Evolutionary conservation across 2,888 invertebrate genomes (phyloP).

Genomic region (Malthinus flaveolus): DNA sequence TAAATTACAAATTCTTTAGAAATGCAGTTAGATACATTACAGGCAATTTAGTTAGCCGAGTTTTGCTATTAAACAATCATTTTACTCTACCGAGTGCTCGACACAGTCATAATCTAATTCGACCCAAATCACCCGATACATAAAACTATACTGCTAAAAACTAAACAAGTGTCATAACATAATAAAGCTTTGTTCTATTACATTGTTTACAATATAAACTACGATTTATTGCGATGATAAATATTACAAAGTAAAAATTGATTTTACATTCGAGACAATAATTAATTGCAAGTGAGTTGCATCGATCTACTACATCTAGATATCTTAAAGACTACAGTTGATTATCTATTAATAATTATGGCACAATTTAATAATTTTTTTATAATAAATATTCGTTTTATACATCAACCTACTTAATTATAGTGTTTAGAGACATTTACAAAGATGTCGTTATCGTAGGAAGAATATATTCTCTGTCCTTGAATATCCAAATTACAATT

Average conservation of each 20-base stretch:
- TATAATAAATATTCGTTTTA: not conserved
- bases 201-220: not conserved
- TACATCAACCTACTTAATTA: conserved; percentile 15
- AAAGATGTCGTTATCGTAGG: conserved; percentile 9
- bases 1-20: not conserved
- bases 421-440: conserved; percentile 20
- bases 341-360: conserved; percentile 14
- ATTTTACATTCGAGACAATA: not conserved
- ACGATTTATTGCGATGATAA: not conserved
- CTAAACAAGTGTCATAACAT: not conserved
- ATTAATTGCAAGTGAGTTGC: conserved; percentile 4
- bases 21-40: not conserved
- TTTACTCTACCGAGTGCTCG: too few species aligned
- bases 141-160: too few species aligned
- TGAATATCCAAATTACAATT: too few species aligned
- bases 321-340: conserved; percentile 5
- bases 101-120: too few species aligned
- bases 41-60: too few species aligned
- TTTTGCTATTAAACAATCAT: too few species aligned
- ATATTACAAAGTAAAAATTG: not conserved
- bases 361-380: conserved; percentile 23
- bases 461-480: not conserved
- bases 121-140: too few species aligned
- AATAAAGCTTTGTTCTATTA: not conserved
- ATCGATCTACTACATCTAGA: conserved; percentile 3